These are phyloP conservation scores for Catamblyrhynchus diadema DNA, from an alignment of 2,797 vertebrate genomes.

Conservation along the genomic window DNA sequence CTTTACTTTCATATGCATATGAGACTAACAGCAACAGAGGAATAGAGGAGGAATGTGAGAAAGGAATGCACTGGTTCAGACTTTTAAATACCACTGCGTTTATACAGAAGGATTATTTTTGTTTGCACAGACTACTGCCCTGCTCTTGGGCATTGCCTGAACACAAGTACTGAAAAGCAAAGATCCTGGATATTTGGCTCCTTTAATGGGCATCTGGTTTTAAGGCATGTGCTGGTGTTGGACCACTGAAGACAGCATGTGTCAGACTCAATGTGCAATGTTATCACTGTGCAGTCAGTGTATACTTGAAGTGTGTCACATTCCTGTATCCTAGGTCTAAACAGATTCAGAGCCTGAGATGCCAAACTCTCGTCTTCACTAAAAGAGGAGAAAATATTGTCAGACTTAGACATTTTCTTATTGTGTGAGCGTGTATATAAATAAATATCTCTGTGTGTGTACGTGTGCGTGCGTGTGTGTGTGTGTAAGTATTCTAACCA, in stretches of 20 bases:
- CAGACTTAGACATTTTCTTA: slow-evolving; percentile 68
- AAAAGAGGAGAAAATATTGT: slow-evolving; percentile 73
- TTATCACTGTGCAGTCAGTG: slow-evolving; percentile 72
- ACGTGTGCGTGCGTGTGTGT: background rate
- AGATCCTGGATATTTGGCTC: slow-evolving; percentile 6
- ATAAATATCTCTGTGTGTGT: slow-evolving; percentile 59
- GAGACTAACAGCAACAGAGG: slow-evolving; percentile 63
- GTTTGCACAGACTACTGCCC: slow-evolving; percentile 55
- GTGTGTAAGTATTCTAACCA: slow-evolving; percentile 44
- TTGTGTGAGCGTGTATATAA: slow-evolving; percentile 71
- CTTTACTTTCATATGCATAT: slow-evolving; percentile 65
- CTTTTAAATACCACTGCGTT: slow-evolving; percentile 48
- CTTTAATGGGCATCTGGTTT: slow-evolving; percentile 37
- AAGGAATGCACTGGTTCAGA: slow-evolving; percentile 58
- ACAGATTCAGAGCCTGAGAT: slow-evolving; percentile 68
- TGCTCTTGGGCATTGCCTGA: slow-evolving; percentile 21
- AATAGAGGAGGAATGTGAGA: slow-evolving; percentile 59
- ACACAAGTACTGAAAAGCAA: slow-evolving; percentile 16
- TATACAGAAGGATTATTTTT: slow-evolving; percentile 43
- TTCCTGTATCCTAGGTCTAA: slow-evolving; percentile 64
- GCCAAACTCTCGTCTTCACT: slow-evolving; percentile 60
- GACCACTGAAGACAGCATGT: slow-evolving; percentile 71
- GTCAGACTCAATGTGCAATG: slow-evolving; percentile 66
- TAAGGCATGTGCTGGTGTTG: slow-evolving; percentile 65
- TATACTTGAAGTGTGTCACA: slow-evolving; percentile 72